Conservation (phyloP, 1,140 invertebrate species). For the Caenorhabditis latens region DNA sequence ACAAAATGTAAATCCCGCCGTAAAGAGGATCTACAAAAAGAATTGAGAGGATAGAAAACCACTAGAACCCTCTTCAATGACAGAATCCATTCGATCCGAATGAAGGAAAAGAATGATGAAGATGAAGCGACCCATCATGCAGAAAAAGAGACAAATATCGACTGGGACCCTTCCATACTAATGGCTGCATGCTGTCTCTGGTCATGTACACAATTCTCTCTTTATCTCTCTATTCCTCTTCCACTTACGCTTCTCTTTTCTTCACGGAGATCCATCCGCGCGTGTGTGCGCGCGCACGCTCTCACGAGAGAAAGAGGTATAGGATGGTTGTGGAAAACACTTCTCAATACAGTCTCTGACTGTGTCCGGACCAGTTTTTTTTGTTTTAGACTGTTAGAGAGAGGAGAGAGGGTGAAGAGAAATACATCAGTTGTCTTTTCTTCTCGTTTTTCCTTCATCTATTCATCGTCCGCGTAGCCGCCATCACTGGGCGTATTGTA, state of each 20-base stretch:
- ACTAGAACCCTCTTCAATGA: background rate
- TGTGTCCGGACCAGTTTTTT: slow-evolving; percentile 38
- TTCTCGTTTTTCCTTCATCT: slow-evolving; percentile 2
- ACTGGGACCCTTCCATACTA: slow-evolving; percentile 20
- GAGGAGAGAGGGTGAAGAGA: background rate
- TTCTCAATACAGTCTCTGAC: background rate
- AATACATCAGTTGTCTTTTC: background rate
- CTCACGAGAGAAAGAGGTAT: background rate
- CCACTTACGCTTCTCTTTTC: background rate
- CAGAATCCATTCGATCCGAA: background rate
- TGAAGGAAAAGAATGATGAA: no score
- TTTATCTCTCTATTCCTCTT: background rate
- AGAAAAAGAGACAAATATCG: slow-evolving; percentile 44
- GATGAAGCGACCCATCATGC: no score
- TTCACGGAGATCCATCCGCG: slow-evolving; percentile 1
- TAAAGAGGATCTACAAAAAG: background rate
- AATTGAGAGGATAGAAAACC: background rate
- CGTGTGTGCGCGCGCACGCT: background rate
- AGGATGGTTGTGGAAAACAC: slow-evolving; percentile 12
- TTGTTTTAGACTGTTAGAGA: background rate
- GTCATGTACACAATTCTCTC: background rate
- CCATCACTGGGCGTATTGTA: no score
- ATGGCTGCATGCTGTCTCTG: background rate
- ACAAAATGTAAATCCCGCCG: no score
- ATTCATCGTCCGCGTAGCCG: background rate